Conservation (phyloP, 37 sponge, comb jelly and placozoan species). For the Cliona cf. orientalis region DNA sequence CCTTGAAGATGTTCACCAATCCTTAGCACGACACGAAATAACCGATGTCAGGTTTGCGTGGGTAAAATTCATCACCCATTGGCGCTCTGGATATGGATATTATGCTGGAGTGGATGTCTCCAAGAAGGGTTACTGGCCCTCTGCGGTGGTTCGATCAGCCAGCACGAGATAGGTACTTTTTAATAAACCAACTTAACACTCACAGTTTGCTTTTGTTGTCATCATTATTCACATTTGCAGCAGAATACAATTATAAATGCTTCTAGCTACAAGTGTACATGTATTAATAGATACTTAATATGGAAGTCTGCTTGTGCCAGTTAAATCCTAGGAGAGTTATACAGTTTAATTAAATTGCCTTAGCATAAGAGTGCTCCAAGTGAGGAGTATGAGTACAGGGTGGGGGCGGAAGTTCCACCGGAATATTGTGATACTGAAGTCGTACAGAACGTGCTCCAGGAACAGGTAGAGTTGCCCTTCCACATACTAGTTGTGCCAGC, state of each 20-base stretch:
- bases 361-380: slow-evolving; percentile 12
- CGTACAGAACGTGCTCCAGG: background rate
- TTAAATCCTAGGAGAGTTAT: background rate
- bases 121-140: slow-evolving; percentile 29
- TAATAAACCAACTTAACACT: too few species aligned
- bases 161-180: slow-evolving; percentile 31
- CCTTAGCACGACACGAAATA: background rate
- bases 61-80: slow-evolving; percentile 18
- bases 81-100: slow-evolving; percentile 39
- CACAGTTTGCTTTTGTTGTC: background rate
- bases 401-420: slow-evolving; percentile 26
- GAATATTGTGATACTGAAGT: slow-evolving; percentile 10
- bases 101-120: slow-evolving; percentile 42
- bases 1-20: slow-evolving; percentile 16
- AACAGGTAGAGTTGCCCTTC: slow-evolving; percentile 5
- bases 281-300: background rate
- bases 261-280: background rate
- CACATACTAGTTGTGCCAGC: background rate
- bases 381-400: background rate
- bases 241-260: background rate
- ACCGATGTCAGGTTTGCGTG: slow-evolving; percentile 13
- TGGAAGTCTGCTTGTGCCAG: background rate
- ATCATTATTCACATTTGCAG: background rate
- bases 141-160: background rate
- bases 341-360: background rate